phyloP scores from a whole-genome alignment of 2,113 vertebrate species.

The Apaloderma vittatum region DNA sequence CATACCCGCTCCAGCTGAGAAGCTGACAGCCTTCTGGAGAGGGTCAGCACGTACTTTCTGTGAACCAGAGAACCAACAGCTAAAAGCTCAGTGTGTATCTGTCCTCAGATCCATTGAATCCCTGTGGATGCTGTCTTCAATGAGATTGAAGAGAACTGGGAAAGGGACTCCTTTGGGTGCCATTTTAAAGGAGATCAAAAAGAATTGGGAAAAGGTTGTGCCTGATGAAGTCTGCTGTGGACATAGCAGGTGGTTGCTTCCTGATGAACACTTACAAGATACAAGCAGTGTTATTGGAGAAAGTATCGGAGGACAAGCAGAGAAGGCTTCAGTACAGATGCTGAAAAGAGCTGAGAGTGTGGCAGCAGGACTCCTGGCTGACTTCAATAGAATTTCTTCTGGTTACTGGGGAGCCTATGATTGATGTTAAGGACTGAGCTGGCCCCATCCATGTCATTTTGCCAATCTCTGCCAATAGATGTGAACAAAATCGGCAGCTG shows the following conservation, averaged over 20 bases:
- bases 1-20: not conserved
- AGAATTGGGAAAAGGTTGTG: not conserved
- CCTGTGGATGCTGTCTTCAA: not conserved
- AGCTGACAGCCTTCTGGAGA: not conserved
- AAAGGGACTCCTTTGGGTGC: not conserved
- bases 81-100: not conserved
- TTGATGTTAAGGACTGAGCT: not conserved
- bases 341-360: fast-evolving
- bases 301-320: not conserved
- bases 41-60: not conserved
- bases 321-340: not conserved
- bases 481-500: not conserved
- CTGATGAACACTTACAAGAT: not conserved
- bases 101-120: not conserved
- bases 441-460: not conserved
- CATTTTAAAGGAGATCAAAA: not conserved
- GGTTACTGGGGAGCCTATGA: fast-evolving
- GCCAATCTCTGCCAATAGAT: not conserved
- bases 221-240: not conserved
- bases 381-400: not conserved
- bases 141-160: not conserved
- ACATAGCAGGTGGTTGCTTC: not conserved
- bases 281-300: not conserved
- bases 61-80: not conserved
- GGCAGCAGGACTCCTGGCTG: not conserved